Base-by-base conservation (phyloP, 2,888 invertebrate species). In the Pristionchus entomophagus region DNA sequence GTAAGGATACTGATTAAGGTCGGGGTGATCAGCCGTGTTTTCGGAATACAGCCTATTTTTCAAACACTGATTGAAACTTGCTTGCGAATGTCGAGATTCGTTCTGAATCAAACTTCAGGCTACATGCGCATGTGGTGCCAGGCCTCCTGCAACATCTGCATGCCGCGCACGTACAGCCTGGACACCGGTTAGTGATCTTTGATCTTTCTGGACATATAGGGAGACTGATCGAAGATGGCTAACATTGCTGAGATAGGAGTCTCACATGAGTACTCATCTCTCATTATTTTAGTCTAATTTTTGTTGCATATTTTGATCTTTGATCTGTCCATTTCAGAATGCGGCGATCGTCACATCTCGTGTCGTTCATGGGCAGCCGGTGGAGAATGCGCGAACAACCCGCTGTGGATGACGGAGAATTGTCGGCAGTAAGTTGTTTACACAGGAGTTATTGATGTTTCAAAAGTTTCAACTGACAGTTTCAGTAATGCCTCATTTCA, bases 121-220 rank as follows among this genome's bases (percentile, higher is more conserved):
- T 82, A 82, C 82, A 82, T 82, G 82, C 59, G 82, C 38, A 82
- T 59, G 59, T 82, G 82, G 82, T 82, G 82, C 19, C 41, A 38
- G 26, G 59, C 82, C 0, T 56, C 82, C 12, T 82, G 82, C 45
- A 29, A 59, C 17, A 45, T 82, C 2, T 82, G 82, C 59, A 59
- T 6, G 0, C 82, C 82, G 0, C 82, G 82, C 6, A 26, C 38
- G 12, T 82, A 82, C 26, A 56, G 0, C 22, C 56, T 56, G 22
- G 5, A 5, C 17, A 41, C 29, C 0, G 82, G 82, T 59, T 0
- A 38, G 80, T 5, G 12, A 65, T 35, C 32, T 62, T 62, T 62
- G 4, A 14, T 45, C 14, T 45, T 45, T 45, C 45, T 45, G 45
- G 8, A 10, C 14, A 45, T 10, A 45, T 45, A 14, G 6, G 45